These are phyloP conservation scores for Montipora efflorescens DNA, from an alignment of 64 coral and sea anemone species.

Conservation along the genomic window DNA sequence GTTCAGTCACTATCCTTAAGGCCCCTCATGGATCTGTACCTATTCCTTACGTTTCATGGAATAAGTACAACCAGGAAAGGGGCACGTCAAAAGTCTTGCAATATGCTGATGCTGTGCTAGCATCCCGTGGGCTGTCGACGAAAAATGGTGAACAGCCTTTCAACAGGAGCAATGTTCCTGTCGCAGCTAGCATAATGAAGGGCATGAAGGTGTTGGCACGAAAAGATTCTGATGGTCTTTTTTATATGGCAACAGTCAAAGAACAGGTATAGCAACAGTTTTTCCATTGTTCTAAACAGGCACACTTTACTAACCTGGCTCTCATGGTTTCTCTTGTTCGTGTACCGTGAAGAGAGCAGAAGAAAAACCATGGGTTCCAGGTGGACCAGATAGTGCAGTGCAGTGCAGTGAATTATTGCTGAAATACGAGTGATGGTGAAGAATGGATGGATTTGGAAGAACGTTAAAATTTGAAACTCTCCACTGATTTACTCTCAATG, in stretches of 20 bases:
- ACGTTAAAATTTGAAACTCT: neutral
- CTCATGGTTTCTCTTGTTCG: neutral
- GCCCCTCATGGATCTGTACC: constrained; percentile 83
- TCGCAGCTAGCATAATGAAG: constrained; percentile 91
- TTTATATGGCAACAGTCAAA: constrained; percentile 82
- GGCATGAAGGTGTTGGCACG: constrained; percentile 87
- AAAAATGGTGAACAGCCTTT: constrained; percentile 52
- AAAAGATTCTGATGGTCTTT: constrained; percentile 92
- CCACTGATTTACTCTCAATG: too few species aligned
- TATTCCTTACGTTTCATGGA: constrained; percentile 79
- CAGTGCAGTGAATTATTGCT: neutral
- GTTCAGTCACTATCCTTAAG: constrained; percentile 48
- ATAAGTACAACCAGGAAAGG: constrained; percentile 60
- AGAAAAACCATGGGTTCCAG: too few species aligned
- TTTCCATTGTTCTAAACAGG: neutral
- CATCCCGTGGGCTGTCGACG: constrained; percentile 84
- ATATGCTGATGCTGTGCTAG: constrained; percentile 93
- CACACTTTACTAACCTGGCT: neutral
- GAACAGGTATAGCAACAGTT: constrained; percentile 73
- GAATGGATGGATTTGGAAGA: neutral
- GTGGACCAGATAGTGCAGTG: too few species aligned
- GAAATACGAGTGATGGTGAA: neutral
- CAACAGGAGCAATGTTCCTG: constrained; percentile 65
- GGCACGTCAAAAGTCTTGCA: constrained; percentile 82
- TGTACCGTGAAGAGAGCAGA: too few species aligned